Percentiles rank a stretch among this genome's conserved stretches.
phyloP scores from a whole-genome alignment of 37 sponge, comb jelly and placozoan species.

The Tethya wilhelma region DNA sequence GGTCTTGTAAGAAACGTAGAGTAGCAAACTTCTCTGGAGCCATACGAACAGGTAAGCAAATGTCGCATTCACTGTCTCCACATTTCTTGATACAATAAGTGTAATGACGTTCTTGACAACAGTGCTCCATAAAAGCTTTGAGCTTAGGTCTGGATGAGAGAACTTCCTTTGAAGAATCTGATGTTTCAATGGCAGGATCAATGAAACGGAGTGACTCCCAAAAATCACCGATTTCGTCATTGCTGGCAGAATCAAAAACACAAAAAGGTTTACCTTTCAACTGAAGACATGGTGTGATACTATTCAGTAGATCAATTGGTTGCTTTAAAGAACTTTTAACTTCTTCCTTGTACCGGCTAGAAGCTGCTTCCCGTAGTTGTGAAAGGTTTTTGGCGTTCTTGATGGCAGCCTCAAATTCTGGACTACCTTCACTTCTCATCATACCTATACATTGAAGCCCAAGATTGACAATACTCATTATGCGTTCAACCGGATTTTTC shows the following conservation, averaged over 20 bases:
- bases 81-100: conserved; percentile 37
- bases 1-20: conserved; percentile 17
- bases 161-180: not conserved
- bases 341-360: not conserved
- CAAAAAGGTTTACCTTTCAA: conserved; percentile 40
- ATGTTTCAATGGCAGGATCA: not conserved
- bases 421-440: too few species aligned
- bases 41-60: conserved; percentile 31
- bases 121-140: not conserved
- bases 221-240: conserved; percentile 6
- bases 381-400: conserved; percentile 27
- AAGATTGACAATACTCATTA: not conserved
- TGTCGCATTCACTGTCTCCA: conserved; percentile 1
- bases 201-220: not conserved
- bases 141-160: conserved; percentile 2
- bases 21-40: not conserved
- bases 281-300: conserved; percentile 6
- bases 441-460: conserved; percentile 32
- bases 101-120: conserved; percentile 1
- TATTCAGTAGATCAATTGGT: not conserved
- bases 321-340: not conserved
- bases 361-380: conserved; percentile 11
- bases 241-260: conserved; percentile 9
- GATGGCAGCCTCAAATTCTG: too few species aligned
- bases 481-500: conserved; percentile 17